These are phyloP conservation scores for Myanophis thanlyinensis DNA, from an alignment of 2,113 vertebrate genomes.

Conservation along the genomic window DNA sequence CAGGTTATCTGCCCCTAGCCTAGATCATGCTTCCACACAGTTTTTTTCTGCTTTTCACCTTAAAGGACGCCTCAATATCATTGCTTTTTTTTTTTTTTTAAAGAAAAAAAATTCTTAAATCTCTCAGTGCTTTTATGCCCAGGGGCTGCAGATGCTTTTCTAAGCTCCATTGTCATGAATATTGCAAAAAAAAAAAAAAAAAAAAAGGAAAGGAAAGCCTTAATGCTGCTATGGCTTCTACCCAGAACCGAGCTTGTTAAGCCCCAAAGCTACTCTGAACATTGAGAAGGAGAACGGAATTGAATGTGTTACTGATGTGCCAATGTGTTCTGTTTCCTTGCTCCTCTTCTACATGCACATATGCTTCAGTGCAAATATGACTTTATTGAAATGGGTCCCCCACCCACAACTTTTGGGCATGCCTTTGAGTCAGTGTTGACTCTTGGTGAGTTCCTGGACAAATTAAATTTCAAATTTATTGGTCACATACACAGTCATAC, in stretches of 20 bases:
- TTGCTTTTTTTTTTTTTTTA: neutral
- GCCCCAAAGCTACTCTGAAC: slow-evolving; percentile 45
- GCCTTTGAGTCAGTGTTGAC: neutral
- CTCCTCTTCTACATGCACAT: neutral
- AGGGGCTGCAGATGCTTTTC: neutral
- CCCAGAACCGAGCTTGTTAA: slow-evolving; percentile 48
- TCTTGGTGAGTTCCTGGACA: neutral
- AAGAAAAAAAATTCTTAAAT: neutral
- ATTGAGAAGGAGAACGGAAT: slow-evolving; percentile 23
- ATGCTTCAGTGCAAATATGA: slow-evolving; percentile 33
- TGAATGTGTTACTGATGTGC: slow-evolving; percentile 12
- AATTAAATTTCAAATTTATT: too few relatives aligned
- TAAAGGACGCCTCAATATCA: neutral
- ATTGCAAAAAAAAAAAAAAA: neutral
- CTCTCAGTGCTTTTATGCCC: neutral
- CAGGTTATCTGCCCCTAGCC: neutral
- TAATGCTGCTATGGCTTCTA: slow-evolving; percentile 26
- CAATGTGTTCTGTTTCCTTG: neutral
- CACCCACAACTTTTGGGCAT: neutral
- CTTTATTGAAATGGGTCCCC: slow-evolving; percentile 18
- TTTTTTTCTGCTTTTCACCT: neutral
- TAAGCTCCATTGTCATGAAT: neutral
- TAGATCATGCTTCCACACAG: neutral
- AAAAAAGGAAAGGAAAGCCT: neutral
- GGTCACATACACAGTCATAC: too few relatives aligned